Base-by-base conservation (phyloP, 2,888 invertebrate species). In the Drosophila mimetica region DNA sequence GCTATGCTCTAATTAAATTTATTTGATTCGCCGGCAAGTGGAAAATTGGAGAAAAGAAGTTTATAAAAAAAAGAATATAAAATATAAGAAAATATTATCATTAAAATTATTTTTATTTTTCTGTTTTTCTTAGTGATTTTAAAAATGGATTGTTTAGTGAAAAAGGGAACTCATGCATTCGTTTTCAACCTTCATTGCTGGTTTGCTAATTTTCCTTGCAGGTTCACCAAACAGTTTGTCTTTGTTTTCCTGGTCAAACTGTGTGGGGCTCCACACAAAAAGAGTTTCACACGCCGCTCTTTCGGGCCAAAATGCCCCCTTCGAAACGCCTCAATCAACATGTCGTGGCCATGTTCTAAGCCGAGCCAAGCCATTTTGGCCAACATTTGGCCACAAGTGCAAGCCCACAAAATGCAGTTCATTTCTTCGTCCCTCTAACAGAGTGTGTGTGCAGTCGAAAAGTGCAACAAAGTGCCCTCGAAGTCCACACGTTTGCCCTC, bases 301-400 rank as follows among this genome's bases (percentile, higher is more conserved):
- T 13, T 7, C 18, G 28, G 44, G 25, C 7, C 7, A 5, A 14
- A 44, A 44, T 28, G 11, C 7, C 4, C 32, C 25, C 41, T 39
- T 48, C 22, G 41, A 30, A 65, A 48, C 48, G 66, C 75, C 86
- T 86, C 88, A 83, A 82, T 82, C 88, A 82, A 86, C 86, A 79
- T 87, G 86, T 87, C 88, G 74, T 70, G 84, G 76, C 72, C 75
- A 66, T 74, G 87, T 81, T 63, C 86, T 82, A 63, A 74, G 64
- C 67, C 64, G 76, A 71, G 69, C 65, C 74, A 84, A 88, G 79
- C 84, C 81, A 63, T 72, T 61, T 72, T 88, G 89, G 88, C 90
- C 90, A 90, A 90, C 86, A 82, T 79, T 90, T 90, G 90, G 91
- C 90, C 90, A 91, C 90, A 91, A 91, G 89, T 89, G 90, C 91